Evolutionary conservation across 37 sponge, comb jelly and placozoan species (phyloP).

Genomic region (Lycopodina hypogea): DNA sequence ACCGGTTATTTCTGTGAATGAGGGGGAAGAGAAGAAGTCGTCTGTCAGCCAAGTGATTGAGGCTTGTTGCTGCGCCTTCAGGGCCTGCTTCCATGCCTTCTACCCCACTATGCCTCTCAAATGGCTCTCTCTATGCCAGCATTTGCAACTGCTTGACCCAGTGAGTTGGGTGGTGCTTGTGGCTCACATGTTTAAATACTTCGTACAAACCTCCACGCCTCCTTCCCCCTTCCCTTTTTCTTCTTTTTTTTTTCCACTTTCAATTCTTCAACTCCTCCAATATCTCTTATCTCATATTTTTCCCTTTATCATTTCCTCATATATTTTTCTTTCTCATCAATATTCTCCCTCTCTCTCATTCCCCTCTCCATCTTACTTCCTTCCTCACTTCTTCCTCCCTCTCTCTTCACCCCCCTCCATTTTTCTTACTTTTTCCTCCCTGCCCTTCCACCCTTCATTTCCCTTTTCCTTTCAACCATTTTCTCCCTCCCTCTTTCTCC

Average conservation of each 20-base stretch:
- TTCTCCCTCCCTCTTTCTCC: background rate
- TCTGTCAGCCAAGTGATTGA: slow-evolving; percentile 25
- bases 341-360: background rate
- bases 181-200: too few relatives aligned
- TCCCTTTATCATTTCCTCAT: too few relatives aligned
- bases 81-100: slow-evolving; percentile 87
- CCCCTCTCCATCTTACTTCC: background rate
- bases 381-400: background rate
- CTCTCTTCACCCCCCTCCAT: background rate
- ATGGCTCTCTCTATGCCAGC: slow-evolving; percentile 77
- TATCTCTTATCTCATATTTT: too few relatives aligned
- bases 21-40: background rate
- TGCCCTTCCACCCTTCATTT: too few relatives aligned
- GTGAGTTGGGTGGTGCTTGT: slow-evolving; percentile 39
- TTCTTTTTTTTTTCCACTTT: too few relatives aligned
- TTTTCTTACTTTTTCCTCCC: too few relatives aligned
- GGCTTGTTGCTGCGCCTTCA: slow-evolving; percentile 55
- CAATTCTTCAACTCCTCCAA: too few relatives aligned
- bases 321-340: background rate
- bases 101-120: slow-evolving; percentile 84
- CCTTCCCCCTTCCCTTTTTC: too few relatives aligned
- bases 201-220: too few relatives aligned
- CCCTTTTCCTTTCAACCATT: background rate
- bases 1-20: background rate
- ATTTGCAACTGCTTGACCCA: slow-evolving; percentile 69